These are phyloP conservation scores for Leptonema lineaticorne DNA, from an alignment of 1,140 invertebrate genomes.

Conservation along the genomic window DNA sequence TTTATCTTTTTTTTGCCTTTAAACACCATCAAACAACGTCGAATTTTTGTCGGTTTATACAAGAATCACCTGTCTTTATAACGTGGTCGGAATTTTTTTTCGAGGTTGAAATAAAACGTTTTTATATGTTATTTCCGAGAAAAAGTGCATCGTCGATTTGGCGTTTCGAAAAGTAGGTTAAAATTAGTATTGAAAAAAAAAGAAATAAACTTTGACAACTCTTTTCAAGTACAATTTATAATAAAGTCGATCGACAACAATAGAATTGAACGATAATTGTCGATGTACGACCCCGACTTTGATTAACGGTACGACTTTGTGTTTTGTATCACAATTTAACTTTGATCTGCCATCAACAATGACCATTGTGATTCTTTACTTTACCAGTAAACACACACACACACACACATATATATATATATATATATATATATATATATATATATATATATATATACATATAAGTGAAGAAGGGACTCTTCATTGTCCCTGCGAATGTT, in stretches of 20 bases:
- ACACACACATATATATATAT: too few relatives aligned
- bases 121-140: too few relatives aligned
- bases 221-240: not conserved
- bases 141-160: too few relatives aligned
- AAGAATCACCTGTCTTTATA: constrained; percentile 8
- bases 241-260: not conserved
- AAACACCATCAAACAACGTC: not conserved
- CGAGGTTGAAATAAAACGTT: not conserved
- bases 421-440: too few relatives aligned
- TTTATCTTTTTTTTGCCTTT: not conserved
- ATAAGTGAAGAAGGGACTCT: not conserved
- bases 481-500: not conserved
- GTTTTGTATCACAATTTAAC: not conserved
- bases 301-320: not conserved
- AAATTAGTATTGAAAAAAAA: too few relatives aligned
- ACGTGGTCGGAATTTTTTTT: not conserved
- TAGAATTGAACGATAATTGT: not conserved
- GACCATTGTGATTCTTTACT: not conserved
- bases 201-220: not conserved
- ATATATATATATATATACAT: too few relatives aligned
- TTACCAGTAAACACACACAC: too few relatives aligned
- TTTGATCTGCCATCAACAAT: constrained; percentile 11
- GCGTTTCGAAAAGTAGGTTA: too few relatives aligned
- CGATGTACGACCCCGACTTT: not conserved
- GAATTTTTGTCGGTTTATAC: not conserved